These are phyloP conservation scores for Sipha maydis DNA, from an alignment of 2,888 invertebrate genomes.

Conservation along the genomic window DNA sequence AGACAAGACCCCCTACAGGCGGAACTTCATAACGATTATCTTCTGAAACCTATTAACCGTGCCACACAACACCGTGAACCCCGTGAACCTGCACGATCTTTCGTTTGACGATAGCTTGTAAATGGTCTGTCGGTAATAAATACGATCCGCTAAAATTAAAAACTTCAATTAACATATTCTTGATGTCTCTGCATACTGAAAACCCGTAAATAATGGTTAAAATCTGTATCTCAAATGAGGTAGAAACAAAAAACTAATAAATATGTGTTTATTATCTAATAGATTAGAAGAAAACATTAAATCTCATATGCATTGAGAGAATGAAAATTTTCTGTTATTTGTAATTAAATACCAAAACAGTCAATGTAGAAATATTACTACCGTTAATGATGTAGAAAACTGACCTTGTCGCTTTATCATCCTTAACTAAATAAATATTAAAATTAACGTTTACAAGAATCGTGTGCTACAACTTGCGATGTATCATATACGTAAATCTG, in stretches of 20 bases:
- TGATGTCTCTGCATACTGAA: background rate
- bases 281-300: background rate
- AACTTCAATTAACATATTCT: slow-evolving; percentile 41
- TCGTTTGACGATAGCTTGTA: slow-evolving; percentile 19
- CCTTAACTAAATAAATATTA: too few species aligned
- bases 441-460: too few species aligned
- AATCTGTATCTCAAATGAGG: background rate
- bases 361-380: too few species aligned
- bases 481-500: too few species aligned
- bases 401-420: too few species aligned
- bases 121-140: slow-evolving; percentile 45
- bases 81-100: slow-evolving; percentile 5
- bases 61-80: background rate
- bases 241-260: background rate
- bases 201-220: background rate
- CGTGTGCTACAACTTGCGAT: too few species aligned
- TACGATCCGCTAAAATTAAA: slow-evolving; percentile 13
- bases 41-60: slow-evolving; percentile 56
- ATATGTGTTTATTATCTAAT: background rate
- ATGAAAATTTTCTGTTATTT: too few species aligned
- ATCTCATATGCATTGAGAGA: too few species aligned
- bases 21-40: slow-evolving; percentile 56
- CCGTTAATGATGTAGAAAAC: too few species aligned
- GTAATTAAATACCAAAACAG: too few species aligned
- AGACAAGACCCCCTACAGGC: slow-evolving; percentile 36